These are phyloP conservation scores for Ramazzottius varieornatus DNA, from an alignment of 2,888 invertebrate species.

Conservation along the genomic window DNA sequence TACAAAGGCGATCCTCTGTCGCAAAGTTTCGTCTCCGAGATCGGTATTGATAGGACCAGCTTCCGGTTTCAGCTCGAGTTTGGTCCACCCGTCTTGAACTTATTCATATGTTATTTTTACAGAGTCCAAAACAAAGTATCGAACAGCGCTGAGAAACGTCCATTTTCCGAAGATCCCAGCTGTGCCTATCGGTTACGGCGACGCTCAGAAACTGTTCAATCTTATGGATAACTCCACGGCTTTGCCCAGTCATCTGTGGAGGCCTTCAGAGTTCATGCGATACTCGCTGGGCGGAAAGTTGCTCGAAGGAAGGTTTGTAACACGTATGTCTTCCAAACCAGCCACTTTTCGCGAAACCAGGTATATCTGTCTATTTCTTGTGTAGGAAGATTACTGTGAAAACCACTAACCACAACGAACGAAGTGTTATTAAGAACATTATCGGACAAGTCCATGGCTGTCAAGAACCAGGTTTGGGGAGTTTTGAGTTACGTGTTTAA, in stretches of 20 bases:
- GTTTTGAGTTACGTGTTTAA: no score
- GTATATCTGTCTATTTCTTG: no score
- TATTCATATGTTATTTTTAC: no score
- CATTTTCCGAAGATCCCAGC: neutral
- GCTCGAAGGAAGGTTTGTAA: neutral
- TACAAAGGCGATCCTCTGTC: neutral
- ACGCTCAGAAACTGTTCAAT: neutral
- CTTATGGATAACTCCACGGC: neutral
- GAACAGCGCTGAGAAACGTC: neutral
- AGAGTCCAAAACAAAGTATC: no score
- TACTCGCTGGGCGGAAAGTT: neutral
- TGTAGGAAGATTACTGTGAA: neutral
- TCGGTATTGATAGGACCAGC: no score
- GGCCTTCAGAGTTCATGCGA: no score
- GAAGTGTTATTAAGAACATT: neutral
- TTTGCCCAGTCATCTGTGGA: neutral
- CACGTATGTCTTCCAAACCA: no score
- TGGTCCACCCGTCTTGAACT: no score
- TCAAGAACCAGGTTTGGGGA: neutral
- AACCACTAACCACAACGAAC: neutral
- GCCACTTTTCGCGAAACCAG: no score
- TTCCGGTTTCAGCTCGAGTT: no score
- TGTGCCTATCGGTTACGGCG: neutral
- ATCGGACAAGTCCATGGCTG: neutral
- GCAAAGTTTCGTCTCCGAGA: neutral